These are phyloP conservation scores for Gorsachius magnificus DNA, from an alignment of 2,797 vertebrate genomes.

Conservation along the genomic window DNA sequence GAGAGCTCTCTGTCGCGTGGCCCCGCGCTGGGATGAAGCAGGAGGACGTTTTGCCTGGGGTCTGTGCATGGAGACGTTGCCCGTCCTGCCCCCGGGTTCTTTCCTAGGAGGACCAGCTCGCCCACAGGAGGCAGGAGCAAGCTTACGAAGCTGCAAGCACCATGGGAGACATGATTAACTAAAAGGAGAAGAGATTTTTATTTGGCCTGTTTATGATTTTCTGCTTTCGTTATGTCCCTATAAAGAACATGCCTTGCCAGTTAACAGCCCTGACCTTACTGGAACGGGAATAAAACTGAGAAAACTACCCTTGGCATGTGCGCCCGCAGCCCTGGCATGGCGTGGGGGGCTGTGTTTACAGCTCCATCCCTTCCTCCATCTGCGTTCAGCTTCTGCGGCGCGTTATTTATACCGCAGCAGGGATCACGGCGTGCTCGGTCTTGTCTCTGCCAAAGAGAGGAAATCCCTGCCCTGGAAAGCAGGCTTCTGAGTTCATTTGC, in stretches of 20 bases:
- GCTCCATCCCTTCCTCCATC: not conserved
- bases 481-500: not conserved
- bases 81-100: not conserved
- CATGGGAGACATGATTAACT: not conserved
- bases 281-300: not conserved
- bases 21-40: not conserved
- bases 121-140: not conserved
- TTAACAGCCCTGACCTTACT: not conserved
- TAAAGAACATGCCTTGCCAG: not conserved
- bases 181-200: not conserved
- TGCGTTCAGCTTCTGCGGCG: fast-evolving
- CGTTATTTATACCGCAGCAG: not conserved
- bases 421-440: not conserved
- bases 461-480: slow-evolving; percentile 13
- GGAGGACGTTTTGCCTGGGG: not conserved
- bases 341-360: not conserved
- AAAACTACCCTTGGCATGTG: not conserved
- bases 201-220: not conserved
- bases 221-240: not conserved
- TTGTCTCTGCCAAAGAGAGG: not conserved
- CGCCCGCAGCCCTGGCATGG: fast-evolving
- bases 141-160: not conserved
- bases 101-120: not conserved
- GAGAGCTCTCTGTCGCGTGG: not conserved
- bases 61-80: not conserved